Conservation (phyloP, 1,140 invertebrate species). For the Drosophila tani region DNA sequence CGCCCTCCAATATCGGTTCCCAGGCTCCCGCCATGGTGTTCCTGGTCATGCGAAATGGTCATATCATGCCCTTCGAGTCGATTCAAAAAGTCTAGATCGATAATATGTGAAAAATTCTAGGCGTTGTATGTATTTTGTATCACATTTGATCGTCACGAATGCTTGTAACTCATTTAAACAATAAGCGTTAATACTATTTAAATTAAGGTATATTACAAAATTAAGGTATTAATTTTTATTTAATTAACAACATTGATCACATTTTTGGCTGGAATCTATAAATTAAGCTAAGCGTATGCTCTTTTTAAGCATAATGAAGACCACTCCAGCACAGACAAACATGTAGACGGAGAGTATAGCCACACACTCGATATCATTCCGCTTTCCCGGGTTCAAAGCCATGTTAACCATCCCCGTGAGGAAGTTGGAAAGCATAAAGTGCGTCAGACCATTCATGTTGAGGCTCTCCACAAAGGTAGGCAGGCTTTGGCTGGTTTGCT, state of each 20-base stretch:
- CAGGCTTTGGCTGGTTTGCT: slow-evolving; percentile 3
- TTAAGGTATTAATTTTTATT: background rate
- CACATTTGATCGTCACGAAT: background rate
- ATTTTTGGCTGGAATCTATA: background rate
- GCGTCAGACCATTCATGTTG: slow-evolving; percentile 61
- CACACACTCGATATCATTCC: slow-evolving; percentile 31
- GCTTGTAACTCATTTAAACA: background rate
- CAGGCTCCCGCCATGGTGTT: slow-evolving; percentile 54
- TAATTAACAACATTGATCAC: slow-evolving; percentile 14
- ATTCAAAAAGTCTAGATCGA: slow-evolving; percentile 1
- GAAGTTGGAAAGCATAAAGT: slow-evolving; percentile 70
- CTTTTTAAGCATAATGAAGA: slow-evolving; percentile 56
- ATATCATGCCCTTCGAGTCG: slow-evolving; percentile 65
- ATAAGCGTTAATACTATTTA: background rate
- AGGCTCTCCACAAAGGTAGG: slow-evolving; percentile 56
- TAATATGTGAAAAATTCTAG: background rate
- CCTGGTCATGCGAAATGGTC: slow-evolving; percentile 61
- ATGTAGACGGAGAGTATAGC: slow-evolving; percentile 61
- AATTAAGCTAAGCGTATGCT: slow-evolving; percentile 65
- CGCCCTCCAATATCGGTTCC: slow-evolving; percentile 9
- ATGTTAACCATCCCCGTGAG: slow-evolving; percentile 71
- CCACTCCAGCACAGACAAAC: slow-evolving; percentile 28
- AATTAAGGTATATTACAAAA: background rate
- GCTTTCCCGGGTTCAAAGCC: slow-evolving; percentile 34
- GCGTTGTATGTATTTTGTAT: slow-evolving; percentile 1